Evolutionary conservation across 2,113 vertebrate species (phyloP), one percentile per base, ranked within the genome.

Genomic region (Salminus brasiliensis): DNA sequence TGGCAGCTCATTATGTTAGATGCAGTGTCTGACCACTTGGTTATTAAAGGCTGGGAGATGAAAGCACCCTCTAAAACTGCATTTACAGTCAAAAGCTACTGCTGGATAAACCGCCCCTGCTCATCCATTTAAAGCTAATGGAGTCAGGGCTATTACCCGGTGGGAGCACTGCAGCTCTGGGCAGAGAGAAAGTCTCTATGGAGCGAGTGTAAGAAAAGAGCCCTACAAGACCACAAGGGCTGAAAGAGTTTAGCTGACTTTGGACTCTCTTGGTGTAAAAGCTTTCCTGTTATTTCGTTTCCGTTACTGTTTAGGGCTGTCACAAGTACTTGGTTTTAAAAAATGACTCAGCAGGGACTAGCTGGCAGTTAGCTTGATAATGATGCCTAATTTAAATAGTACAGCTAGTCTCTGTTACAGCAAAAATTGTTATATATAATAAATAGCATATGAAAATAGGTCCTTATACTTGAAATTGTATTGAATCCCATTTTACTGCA

Each of bases 91-190:
- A 66, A 13, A 63, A n/a, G 53, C 29, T 72, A 21, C 53, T 7
- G 10, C 55, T 30, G 21, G 10, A 0, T 65, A 41, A 79, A 52
- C 18, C 30, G 12, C 32, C 29, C 60, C 49, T 29, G 68, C 68
- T 65, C 41, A 65, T 79, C 47, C 62, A 13, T 72, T 39, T 57
- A 30, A 72, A 65, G 43, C n/a, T 72, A 72, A 79, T 72, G 41
- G 68, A 27, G 29, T 30, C n/a, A 52, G 77, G 34, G 53, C 57
- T 63, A 9, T 63, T 72, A 25, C 36, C 72, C 49, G 68, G 21
- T 72, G 57, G 68, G 12, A 78, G 57, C 21, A 29, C 30, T 27
- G 70, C 4, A 18, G 32, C 34, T 76, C 57, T 63, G 70, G 47
- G 67, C 49, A 30, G 47, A 34, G 43, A 65, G 59, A 29, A 79